Evolutionary conservation across 2,888 invertebrate species (phyloP).

Genomic region (Lissocephala sabroskyi): DNA sequence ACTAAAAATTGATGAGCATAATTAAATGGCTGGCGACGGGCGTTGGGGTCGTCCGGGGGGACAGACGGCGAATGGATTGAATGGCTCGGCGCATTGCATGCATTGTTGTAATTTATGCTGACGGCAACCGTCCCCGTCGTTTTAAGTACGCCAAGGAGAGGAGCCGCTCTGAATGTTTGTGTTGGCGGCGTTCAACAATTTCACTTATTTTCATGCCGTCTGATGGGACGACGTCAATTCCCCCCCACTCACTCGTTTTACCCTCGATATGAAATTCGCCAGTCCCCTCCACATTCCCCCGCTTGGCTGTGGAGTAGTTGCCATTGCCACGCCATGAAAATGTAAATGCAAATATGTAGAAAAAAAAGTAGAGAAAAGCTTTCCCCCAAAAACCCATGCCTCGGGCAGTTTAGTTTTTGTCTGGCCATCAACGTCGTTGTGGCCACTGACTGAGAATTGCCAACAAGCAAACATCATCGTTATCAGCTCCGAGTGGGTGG

Average conservation of each 20-base stretch:
- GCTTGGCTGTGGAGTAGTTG: too few relatives aligned
- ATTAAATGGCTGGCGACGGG: slow-evolving; percentile 53
- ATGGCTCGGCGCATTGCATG: slow-evolving; percentile 42
- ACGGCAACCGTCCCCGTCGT: slow-evolving; percentile 20
- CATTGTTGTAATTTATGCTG: slow-evolving; percentile 62
- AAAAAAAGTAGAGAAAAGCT: slow-evolving; percentile 39
- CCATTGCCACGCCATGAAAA: slow-evolving; percentile 45
- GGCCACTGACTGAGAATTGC: slow-evolving; percentile 1
- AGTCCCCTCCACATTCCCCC: too few relatives aligned
- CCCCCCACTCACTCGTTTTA: slow-evolving; percentile 51
- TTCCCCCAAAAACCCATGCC: slow-evolving; percentile 20
- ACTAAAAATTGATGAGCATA: slow-evolving; percentile 58
- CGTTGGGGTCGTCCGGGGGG: slow-evolving; percentile 1
- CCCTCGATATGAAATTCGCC: slow-evolving; percentile 50
- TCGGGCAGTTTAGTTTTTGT: slow-evolving; percentile 5
- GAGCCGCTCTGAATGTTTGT: not conserved
- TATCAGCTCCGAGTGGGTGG: too few relatives aligned
- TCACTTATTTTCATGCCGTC: slow-evolving; percentile 62
- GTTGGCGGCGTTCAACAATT: slow-evolving; percentile 50
- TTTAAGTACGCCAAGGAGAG: not conserved
- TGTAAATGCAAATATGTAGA: slow-evolving; percentile 49
- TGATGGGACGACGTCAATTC: slow-evolving; percentile 13
- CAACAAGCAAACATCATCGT: slow-evolving; percentile 46
- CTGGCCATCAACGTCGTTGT: slow-evolving; percentile 27
- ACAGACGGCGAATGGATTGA: not conserved